Evolutionary conservation across 1,140 invertebrate genomes (phyloP).

Genomic region (Neocloeon triangulifer): DNA sequence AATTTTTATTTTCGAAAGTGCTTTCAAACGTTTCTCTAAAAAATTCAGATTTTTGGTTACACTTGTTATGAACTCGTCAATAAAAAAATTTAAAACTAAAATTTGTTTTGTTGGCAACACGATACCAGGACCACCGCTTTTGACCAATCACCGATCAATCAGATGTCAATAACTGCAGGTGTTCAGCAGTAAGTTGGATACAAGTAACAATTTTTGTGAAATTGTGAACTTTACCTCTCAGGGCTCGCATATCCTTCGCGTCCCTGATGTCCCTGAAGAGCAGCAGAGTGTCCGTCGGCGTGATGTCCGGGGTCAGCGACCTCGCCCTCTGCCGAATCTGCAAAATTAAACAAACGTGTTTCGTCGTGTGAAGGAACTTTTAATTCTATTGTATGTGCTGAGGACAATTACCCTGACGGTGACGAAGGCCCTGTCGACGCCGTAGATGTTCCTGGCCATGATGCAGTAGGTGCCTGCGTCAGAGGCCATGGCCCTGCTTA

Average conservation of each 20-base stretch:
- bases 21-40: too few relatives aligned
- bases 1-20: too few relatives aligned
- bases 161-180: too few relatives aligned
- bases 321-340: constrained; percentile 40
- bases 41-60: too few relatives aligned
- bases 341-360: not conserved
- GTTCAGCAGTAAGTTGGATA: too few relatives aligned
- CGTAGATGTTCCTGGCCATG: constrained; percentile 72
- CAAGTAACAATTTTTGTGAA: too few relatives aligned
- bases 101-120: too few relatives aligned
- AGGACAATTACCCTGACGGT: constrained; percentile 56
- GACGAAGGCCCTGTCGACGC: constrained; percentile 62
- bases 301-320: constrained; percentile 27
- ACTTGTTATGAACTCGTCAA: too few relatives aligned
- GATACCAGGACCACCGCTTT: too few relatives aligned
- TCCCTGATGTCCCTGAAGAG: constrained; percentile 20
- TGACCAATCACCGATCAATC: too few relatives aligned
- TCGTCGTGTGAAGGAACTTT: not conserved
- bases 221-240: constrained; percentile 31
- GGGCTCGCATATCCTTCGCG: constrained; percentile 16
- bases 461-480: constrained; percentile 91
- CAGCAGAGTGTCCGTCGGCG: constrained; percentile 11
- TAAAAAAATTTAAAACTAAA: too few relatives aligned
- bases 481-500: constrained; percentile 59
- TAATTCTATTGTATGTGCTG: not conserved